Evolutionary conservation across 2,113 vertebrate species (phyloP).

Genomic region (Phyllopteryx taeniolatus): DNA sequence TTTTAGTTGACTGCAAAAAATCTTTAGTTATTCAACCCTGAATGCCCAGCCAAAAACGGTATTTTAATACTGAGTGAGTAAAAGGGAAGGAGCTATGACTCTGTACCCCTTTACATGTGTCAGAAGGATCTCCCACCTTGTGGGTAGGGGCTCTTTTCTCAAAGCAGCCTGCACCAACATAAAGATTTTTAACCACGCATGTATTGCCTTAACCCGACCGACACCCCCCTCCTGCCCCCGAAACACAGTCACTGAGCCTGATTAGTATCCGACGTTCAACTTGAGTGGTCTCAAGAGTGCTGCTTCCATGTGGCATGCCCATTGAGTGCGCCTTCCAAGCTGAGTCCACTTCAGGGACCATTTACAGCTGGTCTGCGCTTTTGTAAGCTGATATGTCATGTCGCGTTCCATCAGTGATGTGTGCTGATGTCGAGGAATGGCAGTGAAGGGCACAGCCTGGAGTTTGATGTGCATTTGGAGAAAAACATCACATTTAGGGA

Average conservation of each 20-base stretch:
- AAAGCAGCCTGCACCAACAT: slow-evolving; percentile 6
- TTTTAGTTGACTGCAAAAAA: neutral
- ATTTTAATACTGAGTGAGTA: neutral
- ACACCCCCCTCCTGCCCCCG: neutral
- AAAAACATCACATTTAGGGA: neutral
- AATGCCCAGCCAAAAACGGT: neutral
- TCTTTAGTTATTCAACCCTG: neutral
- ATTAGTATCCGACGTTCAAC: slow-evolving; percentile 11
- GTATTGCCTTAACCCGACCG: neutral
- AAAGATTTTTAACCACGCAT: slow-evolving; percentile 9
- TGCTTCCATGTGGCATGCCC: neutral
- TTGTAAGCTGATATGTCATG: slow-evolving; percentile 50
- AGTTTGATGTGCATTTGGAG: slow-evolving; percentile 8
- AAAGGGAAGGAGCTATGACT: neutral
- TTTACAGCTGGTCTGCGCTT: slow-evolving; percentile 43
- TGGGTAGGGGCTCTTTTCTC: slow-evolving; percentile 15
- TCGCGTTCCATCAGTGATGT: slow-evolving; percentile 26
- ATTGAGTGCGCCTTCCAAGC: neutral
- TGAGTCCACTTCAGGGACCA: slow-evolving; percentile 28
- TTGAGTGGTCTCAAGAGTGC: slow-evolving; percentile 21
- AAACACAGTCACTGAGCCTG: slow-evolving; percentile 3
- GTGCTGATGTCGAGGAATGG: slow-evolving; percentile 42
- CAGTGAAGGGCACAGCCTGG: slow-evolving; percentile 9
- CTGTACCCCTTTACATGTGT: too few relatives aligned
- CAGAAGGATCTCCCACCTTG: slow-evolving; percentile 39